Base-by-base conservation (phyloP, 2,888 invertebrate species). In the Pristionchus fissidentatus region DNA sequence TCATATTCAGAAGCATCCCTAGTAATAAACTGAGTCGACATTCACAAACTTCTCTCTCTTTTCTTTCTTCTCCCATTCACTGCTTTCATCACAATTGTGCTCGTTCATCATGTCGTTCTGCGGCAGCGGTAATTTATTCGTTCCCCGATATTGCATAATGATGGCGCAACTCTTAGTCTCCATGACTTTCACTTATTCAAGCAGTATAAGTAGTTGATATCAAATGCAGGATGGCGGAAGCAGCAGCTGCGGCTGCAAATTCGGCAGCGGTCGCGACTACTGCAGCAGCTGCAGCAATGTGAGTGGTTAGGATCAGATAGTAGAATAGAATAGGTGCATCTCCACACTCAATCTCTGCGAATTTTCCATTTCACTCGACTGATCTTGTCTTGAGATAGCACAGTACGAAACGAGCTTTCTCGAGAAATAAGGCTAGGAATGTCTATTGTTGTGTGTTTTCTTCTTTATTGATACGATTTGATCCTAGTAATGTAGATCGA, bases 221-320 rank as follows among this genome's bases (percentile, higher is more conserved):
- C 13, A 0, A 5, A 35, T 55, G 32, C 78, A 78, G 78, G 29
- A 78, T 78, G 78, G 78, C 49, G 5, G 78, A 49, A 10, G 32
- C 55, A 26, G 78, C 49, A 32, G 52, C 77, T n/a, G 52, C 78
- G 19, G 55, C 52, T 13, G 55, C 78, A 38, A 38, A 29, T 19
- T 15, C 38, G 5, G 62, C 60, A 7, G 32, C 66, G 38, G 38
- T 66, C 32, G 66, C 66, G 66, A 38, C 66, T 3, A 66, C 66
- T 3, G n/a, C 66, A 22, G 66, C 38, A 2, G 66, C 66, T 10
- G 66, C 32, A 5, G 66, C 32, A n/a, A 66, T 66, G 66, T 66
- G 66, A 66, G 66, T 62, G 2, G 57, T 2, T 26, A n/a, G n/a
- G n/a, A n/a, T n/a, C n/a, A n/a, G n/a, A n/a, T n/a, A n/a, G n/a